These are phyloP conservation scores for Sinocyclocheilus grahami DNA, from an alignment of 2,113 vertebrate genomes.

Conservation along the genomic window DNA sequence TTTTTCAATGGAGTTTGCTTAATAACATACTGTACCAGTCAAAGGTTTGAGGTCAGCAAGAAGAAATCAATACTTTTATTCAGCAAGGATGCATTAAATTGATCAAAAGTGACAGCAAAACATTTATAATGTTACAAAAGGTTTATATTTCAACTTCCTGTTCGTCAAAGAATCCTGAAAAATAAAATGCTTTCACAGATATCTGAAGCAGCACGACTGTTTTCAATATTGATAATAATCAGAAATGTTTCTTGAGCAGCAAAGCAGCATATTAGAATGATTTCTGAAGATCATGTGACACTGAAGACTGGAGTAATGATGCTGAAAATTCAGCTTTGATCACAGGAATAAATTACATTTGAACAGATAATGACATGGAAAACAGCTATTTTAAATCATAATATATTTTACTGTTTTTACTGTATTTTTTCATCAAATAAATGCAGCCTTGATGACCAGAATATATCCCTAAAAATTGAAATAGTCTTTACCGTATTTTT, in stretches of 20 bases:
- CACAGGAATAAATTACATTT: neutral
- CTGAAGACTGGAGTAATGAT: neutral
- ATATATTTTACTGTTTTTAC: too few relatives aligned
- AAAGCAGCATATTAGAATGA: neutral
- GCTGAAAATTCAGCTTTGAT: neutral
- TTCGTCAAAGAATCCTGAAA: too few relatives aligned
- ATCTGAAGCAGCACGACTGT: neutral
- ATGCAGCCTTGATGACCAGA: too few relatives aligned
- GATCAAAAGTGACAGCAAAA: neutral
- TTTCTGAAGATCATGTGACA: slow-evolving; percentile 1
- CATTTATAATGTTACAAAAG: neutral
- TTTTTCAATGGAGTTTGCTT: neutral
- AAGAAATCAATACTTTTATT: neutral
- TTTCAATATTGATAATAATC: neutral
- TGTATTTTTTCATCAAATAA: too few relatives aligned
- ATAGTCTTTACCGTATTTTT: too few relatives aligned
- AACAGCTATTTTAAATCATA: too few relatives aligned
- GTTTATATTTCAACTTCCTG: neutral
- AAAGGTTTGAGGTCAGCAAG: neutral
- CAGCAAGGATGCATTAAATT: neutral
- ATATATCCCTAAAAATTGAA: too few relatives aligned
- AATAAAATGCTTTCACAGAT: neutral
- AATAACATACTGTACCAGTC: neutral
- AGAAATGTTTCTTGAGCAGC: neutral
- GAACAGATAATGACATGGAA: too few relatives aligned